phyloP scores from a whole-genome alignment of 2,888 invertebrate genomes.

The Synanthedon formicaeformis region DNA sequence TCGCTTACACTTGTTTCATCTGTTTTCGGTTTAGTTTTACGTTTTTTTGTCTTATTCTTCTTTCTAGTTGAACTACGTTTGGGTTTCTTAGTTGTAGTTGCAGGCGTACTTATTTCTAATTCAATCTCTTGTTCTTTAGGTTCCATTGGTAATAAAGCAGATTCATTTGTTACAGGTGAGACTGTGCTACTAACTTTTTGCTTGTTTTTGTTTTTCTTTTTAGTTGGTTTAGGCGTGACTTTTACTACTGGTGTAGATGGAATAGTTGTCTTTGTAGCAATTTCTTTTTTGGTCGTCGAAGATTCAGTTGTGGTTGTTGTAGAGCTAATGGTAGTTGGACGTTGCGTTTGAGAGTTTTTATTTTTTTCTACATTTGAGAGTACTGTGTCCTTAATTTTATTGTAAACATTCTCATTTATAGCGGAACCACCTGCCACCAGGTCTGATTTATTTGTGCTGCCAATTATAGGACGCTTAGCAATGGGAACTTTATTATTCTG shows the following conservation, averaged over 20 bases:
- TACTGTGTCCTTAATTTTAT: conserved; percentile 74
- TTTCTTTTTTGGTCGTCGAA: conserved; percentile 31
- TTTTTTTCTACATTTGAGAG: conserved; percentile 66
- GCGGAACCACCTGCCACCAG: conserved; percentile 58
- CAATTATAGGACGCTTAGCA: conserved; percentile 50
- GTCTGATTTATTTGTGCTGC: conserved; percentile 59
- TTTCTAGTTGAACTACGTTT: conserved; percentile 59
- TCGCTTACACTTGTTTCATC: conserved; percentile 35
- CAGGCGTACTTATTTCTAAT: conserved; percentile 58
- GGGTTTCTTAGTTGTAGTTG: conserved; percentile 59
- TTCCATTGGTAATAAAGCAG: conserved; percentile 57
- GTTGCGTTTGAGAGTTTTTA: conserved; percentile 37
- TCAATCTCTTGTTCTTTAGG: conserved; percentile 62
- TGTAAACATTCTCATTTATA: conserved; percentile 62
- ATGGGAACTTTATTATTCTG: conserved; percentile 32
- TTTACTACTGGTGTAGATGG: conserved; percentile 21
- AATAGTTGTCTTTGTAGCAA: conserved; percentile 24
- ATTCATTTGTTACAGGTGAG: conserved; percentile 34
- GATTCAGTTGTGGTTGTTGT: conserved; percentile 31
- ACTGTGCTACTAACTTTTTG: conserved; percentile 30
- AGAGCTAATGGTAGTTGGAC: conserved; percentile 21
- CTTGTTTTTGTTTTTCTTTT: conserved; percentile 56
- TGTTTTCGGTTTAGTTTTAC: conserved; percentile 63
- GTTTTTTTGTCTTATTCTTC: conserved; percentile 70
- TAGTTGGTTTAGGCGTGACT: conserved; percentile 39